Evolutionary conservation across 1,140 invertebrate genomes (phyloP).

Genomic region (Drosophila melanica): DNA sequence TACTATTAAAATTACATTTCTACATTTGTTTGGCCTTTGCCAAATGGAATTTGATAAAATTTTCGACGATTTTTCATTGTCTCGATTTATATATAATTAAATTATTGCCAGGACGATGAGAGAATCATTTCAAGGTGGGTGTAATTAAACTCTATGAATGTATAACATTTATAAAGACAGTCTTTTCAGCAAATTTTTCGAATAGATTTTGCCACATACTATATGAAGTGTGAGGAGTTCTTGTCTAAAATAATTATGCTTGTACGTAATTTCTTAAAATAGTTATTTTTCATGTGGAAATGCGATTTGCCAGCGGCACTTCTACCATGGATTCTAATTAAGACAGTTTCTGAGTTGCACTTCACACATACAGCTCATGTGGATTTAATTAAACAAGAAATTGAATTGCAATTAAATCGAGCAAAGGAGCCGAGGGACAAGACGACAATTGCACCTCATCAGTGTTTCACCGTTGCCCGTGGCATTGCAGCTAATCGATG

Average conservation of each 20-base stretch:
- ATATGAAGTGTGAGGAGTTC: no score
- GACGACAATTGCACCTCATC: not conserved
- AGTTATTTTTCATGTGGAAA: not conserved
- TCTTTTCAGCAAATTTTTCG: no score
- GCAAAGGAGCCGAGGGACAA: slow-evolving; percentile 28
- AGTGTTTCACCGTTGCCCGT: slow-evolving; percentile 16
- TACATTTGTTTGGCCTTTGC: no score
- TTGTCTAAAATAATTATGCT: not conserved
- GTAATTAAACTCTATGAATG: no score
- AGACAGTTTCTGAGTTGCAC: slow-evolving; percentile 1
- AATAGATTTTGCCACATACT: no score
- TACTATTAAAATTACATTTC: no score
- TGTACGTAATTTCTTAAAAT: not conserved
- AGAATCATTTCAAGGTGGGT: no score
- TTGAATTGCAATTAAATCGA: slow-evolving; percentile 68
- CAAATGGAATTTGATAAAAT: no score
- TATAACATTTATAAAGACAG: no score
- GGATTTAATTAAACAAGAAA: slow-evolving; percentile 66
- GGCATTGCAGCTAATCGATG: slow-evolving; percentile 56
- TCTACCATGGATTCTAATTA: slow-evolving; percentile 25
- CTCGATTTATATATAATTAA: no score
- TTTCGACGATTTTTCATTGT: no score
- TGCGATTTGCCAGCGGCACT: not conserved
- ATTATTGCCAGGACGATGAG: no score
- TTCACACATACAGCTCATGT: slow-evolving; percentile 1